Evolutionary conservation across 2,113 vertebrate species (phyloP).

Genomic region (Hydrochoerus hydrochaeris): DNA sequence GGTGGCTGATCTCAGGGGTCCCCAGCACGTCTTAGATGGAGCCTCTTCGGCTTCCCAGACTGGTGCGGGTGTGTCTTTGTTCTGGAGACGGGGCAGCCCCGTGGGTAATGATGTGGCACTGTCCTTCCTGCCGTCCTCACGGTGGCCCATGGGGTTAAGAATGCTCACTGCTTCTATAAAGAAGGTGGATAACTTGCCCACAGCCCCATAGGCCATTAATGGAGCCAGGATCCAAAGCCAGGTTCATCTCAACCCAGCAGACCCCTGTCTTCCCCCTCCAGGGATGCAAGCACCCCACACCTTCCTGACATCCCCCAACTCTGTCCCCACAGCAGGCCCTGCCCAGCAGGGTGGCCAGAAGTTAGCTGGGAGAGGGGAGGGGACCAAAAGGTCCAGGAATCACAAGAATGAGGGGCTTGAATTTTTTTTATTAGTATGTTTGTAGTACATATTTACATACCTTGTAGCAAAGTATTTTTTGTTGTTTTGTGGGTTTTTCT

Average conservation of each 20-base stretch:
- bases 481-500: no score
- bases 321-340: no score
- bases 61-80: not conserved
- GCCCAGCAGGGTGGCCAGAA: no score
- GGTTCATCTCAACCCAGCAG: not conserved
- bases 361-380: not conserved
- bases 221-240: not conserved
- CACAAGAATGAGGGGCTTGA: not conserved
- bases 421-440: not conserved
- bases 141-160: not conserved
- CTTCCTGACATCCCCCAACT: not conserved
- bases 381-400: no score
- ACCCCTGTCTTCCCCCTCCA: not conserved
- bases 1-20: no score
- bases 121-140: not conserved
- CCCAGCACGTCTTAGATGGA: not conserved
- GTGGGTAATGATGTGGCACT: not conserved
- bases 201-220: not conserved
- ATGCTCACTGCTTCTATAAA: not conserved
- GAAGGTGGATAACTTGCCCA: not conserved
- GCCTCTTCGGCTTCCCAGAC: not conserved
- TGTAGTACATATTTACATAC: not conserved
- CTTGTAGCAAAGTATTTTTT: not conserved
- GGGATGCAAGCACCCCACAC: not conserved
- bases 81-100: not conserved